Base-by-base conservation (phyloP, 2,888 invertebrate genomes). In the Cerceris rybyensis region DNA sequence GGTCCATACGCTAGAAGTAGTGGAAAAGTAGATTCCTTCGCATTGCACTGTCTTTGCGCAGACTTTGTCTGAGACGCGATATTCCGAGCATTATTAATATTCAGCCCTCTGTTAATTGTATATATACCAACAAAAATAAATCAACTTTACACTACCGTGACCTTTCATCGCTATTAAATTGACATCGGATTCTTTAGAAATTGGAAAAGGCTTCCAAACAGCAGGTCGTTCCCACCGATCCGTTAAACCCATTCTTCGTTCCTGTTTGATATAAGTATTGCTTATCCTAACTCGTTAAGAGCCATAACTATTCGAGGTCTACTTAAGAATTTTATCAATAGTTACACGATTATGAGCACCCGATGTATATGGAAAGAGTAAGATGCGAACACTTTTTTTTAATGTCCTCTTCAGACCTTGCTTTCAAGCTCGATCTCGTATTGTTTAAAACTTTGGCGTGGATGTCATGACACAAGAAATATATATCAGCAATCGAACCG, bases 271-370 rank as follows among this genome's bases (percentile, higher is more conserved):
- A 75, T 69, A 83, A 78, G 75, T 78, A 70, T 70, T 61, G 70
- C 66, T 81, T 76, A 67, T 9, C 11, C 75, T 65, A 78, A 49
- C 52, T 79, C 59, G 69, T 78, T 70, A 66, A 72, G 67, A 68
- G 58, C 74, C 75, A 57, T 59, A 78, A 65, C 80, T 80, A 80
- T 70, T 65, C 70, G 70, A 80, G 75, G 69, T 78, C 75, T 80
- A 68, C 70, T 75, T 59, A 55, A 77, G 57, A 83, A 75, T 70
- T 70, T 80, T 75, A 80, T 78, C 70, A 49, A 43, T 83, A 70
- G 64, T 80, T 77, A 80, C 55, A 70, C 59, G 64, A 58, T 54
- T 71, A 67, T 64, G 81, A 84, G 71, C 68, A 77, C 66, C 75
- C 69, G 75, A 80, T 72, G 74, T 65, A 46, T 60, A 54, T 70